These are phyloP conservation scores for Disparrhopalites patrizii DNA, from an alignment of 2,888 invertebrate genomes.

Conservation along the genomic window DNA sequence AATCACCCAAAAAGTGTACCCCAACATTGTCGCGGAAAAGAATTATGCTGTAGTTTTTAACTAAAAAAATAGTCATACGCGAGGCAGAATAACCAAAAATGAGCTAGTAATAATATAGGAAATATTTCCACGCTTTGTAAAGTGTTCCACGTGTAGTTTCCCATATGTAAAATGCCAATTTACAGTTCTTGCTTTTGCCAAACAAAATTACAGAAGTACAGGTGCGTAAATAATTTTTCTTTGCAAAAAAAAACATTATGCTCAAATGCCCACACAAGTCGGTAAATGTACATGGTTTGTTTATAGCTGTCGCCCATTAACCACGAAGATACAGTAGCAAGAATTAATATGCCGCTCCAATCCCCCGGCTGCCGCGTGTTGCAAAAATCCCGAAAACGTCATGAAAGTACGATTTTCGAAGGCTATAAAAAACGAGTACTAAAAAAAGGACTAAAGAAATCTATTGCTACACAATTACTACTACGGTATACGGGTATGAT, in stretches of 20 bases:
- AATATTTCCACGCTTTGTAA: background rate
- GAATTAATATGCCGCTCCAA: too few relatives aligned
- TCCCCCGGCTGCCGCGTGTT: too few relatives aligned
- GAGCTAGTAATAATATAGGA: too few relatives aligned
- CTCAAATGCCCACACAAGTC: conserved; percentile 2
- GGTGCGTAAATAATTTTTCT: too few relatives aligned
- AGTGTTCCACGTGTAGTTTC: too few relatives aligned
- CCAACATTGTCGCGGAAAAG: conserved; percentile 24
- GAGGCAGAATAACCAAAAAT: conserved; percentile 9
- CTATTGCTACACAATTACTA: too few relatives aligned
- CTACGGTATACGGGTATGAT: too few relatives aligned
- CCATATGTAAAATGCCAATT: conserved; percentile 8
- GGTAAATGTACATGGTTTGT: background rate
- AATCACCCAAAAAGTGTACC: conserved; percentile 13
- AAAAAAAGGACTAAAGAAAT: too few relatives aligned
- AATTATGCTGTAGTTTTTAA: conserved; percentile 8
- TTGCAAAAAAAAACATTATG: conserved; percentile 1
- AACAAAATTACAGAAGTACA: background rate
- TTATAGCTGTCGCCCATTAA: background rate
- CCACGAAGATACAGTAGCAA: background rate
- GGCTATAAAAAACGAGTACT: too few relatives aligned
- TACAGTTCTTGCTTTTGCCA: conserved; percentile 2
- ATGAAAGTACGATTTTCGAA: too few relatives aligned
- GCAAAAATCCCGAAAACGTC: too few relatives aligned
- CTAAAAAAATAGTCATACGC: conserved; percentile 18